These are phyloP conservation scores for Linnaemya vulpina DNA, from an alignment of 2,888 invertebrate genomes.

Conservation along the genomic window DNA sequence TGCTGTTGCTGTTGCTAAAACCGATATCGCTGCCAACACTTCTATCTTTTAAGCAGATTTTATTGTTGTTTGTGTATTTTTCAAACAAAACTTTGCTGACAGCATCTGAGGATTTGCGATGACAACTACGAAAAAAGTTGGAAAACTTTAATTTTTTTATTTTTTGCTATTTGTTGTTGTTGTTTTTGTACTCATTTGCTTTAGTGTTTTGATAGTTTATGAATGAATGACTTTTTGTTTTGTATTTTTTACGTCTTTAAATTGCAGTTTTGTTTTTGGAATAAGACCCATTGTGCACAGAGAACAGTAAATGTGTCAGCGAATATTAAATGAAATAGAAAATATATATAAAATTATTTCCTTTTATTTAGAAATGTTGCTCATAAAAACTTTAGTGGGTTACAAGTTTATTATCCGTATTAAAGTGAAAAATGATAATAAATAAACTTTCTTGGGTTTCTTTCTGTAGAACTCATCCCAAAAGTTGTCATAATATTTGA, in stretches of 20 bases:
- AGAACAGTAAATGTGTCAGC: not conserved
- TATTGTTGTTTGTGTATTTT: constrained; percentile 49
- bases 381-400: constrained; percentile 28
- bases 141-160: constrained; percentile 19
- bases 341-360: not conserved
- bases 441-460: not conserved
- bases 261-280: not conserved
- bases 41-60: constrained; percentile 39
- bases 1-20: no score
- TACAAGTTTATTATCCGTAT: not conserved
- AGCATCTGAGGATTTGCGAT: constrained; percentile 43
- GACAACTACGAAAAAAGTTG: constrained; percentile 22
- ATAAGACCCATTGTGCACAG: not conserved
- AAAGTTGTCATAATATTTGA: constrained; percentile 19
- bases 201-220: constrained; percentile 47
- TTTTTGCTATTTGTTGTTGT: not conserved
- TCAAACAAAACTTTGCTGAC: constrained; percentile 32
- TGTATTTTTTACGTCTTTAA: not conserved
- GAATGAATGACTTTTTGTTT: constrained; percentile 43
- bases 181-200: constrained; percentile 7
- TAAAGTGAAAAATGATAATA: not conserved
- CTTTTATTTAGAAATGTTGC: not conserved
- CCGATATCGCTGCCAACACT: constrained; percentile 14
- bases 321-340: not conserved
- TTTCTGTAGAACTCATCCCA: not conserved